Percentiles rank a stretch among this genome's conserved stretches.
phyloP scores from a whole-genome alignment of 2,113 vertebrate species.

The Greenwoodochromis staneri region DNA sequence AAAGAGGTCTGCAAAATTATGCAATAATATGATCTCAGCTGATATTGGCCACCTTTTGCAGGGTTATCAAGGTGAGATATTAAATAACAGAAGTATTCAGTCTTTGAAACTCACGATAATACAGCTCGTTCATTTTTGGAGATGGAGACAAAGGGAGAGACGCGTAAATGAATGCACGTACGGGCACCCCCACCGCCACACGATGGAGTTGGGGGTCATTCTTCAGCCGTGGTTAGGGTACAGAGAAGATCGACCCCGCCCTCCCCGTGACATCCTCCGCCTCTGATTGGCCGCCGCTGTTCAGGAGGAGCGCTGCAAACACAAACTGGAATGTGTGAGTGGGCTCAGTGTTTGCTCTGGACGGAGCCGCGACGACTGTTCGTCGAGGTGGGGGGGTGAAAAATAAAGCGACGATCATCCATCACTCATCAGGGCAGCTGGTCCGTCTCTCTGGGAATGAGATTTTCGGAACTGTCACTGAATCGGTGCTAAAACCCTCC shows the following conservation, averaged over 20 bases:
- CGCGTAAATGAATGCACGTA: not conserved
- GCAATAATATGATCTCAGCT: not conserved
- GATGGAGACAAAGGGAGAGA: not conserved
- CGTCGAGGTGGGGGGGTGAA: not conserved
- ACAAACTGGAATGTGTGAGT: constrained; percentile 48
- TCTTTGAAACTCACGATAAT: not conserved
- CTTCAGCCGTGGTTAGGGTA: not conserved
- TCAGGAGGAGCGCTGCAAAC: constrained; percentile 53
- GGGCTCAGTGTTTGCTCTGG: constrained; percentile 20
- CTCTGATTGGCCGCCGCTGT: constrained; percentile 55
- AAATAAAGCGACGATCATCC: not conserved
- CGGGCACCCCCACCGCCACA: not conserved
- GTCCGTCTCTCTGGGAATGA: not conserved
- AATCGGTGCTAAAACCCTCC: not conserved
- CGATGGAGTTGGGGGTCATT: not conserved
- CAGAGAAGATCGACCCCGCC: constrained; percentile 29
- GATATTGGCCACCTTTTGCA: not conserved
- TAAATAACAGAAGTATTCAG: not conserved
- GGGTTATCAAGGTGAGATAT: not conserved
- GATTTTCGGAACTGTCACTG: not conserved
- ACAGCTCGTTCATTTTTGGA: not conserved
- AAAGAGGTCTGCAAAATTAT: not conserved
- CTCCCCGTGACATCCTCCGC: not conserved
- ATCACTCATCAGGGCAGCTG: not conserved
- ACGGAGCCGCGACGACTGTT: not conserved